phyloP scores from a whole-genome alignment of 2,888 invertebrate species.

The Calameuta idolon region DNA sequence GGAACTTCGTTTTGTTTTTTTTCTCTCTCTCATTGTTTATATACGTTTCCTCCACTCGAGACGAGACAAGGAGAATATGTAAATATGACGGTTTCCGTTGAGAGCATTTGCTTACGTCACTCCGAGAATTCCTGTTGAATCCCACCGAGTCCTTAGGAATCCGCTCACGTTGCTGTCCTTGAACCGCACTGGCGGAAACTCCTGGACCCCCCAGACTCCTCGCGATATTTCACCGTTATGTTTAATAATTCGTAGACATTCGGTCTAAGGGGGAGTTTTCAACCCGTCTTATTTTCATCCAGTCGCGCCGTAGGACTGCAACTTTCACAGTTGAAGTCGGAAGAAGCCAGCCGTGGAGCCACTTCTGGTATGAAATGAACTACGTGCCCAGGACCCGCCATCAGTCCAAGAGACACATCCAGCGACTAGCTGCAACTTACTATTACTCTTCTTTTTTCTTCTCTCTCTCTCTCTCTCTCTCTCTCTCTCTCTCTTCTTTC shows the following conservation, averaged over 20 bases:
- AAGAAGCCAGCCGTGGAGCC: constrained; percentile 31
- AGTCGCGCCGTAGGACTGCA: constrained; percentile 1
- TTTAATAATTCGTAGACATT: constrained; percentile 52
- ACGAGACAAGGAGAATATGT: neutral
- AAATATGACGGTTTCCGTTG: neutral
- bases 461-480: too few relatives aligned
- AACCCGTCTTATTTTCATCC: neutral
- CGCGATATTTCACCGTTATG: constrained; percentile 48
- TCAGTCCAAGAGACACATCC: neutral
- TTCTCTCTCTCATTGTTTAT: neutral
- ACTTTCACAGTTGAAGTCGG: constrained; percentile 16
- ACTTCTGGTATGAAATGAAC: constrained; percentile 43
- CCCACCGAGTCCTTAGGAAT: constrained; percentile 25
- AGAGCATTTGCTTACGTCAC: neutral
- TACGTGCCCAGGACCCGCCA: constrained; percentile 32
- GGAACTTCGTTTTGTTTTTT: neutral
- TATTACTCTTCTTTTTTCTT: neutral
- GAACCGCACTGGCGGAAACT: constrained; percentile 3
- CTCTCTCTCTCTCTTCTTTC: neutral
- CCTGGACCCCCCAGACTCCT: constrained; percentile 5
- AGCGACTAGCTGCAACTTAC: neutral
- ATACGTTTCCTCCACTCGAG: neutral
- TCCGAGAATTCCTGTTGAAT: neutral
- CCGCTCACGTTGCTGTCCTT: constrained; percentile 38
- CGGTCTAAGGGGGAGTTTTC: neutral